Evolutionary conservation across 2,888 invertebrate genomes (phyloP).

Genomic region (Philereme transversata): DNA sequence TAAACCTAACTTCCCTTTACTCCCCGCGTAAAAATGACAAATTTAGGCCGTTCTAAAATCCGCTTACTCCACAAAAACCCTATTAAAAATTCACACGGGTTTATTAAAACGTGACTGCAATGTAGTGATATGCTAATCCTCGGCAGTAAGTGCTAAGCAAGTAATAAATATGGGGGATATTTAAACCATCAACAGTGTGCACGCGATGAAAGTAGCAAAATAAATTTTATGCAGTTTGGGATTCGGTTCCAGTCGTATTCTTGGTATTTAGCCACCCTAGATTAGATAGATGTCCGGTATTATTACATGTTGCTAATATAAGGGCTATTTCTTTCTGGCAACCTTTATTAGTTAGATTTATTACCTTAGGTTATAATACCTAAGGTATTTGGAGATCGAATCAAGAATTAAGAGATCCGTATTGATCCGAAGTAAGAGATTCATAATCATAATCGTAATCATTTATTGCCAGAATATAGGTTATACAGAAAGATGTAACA

Average conservation of each 20-base stretch:
- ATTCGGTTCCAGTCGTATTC: slow-evolving; percentile 5
- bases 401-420: too few species aligned
- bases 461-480: too few species aligned
- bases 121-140: slow-evolving; percentile 50
- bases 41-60: slow-evolving; percentile 24
- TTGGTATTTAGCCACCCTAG: too few species aligned
- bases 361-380: too few species aligned
- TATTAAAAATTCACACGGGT: slow-evolving; percentile 45
- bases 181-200: slow-evolving; percentile 35
- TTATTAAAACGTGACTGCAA: slow-evolving; percentile 45
- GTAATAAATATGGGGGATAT: slow-evolving; percentile 43
- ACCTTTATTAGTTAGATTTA: too few species aligned
- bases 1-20: slow-evolving; percentile 27
- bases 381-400: too few species aligned
- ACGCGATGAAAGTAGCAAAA: slow-evolving; percentile 21
- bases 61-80: slow-evolving; percentile 26
- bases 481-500: too few species aligned
- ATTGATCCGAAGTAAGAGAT: too few species aligned
- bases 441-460: too few species aligned
- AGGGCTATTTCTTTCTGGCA: too few species aligned
- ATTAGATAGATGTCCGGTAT: too few species aligned
- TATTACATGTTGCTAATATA: too few species aligned
- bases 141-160: slow-evolving; percentile 41
- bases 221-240: slow-evolving; percentile 25
- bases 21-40: slow-evolving; percentile 22